These are phyloP conservation scores for Tinea trinotella DNA, from an alignment of 2,888 invertebrate genomes.

Conservation along the genomic window DNA sequence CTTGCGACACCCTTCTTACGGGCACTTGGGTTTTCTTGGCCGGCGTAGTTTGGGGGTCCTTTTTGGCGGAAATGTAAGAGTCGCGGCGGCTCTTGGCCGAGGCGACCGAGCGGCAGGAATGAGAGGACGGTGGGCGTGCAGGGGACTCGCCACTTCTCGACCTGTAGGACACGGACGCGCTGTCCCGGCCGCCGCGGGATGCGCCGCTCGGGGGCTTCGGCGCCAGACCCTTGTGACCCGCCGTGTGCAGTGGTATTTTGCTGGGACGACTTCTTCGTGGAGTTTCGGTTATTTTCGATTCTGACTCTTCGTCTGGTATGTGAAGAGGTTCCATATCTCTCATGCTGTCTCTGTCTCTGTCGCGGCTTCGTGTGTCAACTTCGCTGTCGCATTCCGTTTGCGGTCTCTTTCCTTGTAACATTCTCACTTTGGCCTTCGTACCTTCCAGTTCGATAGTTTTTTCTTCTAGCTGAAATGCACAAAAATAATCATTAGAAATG, in stretches of 20 bases:
- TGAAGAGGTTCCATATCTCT: slow-evolving; percentile 59
- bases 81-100: slow-evolving; percentile 31
- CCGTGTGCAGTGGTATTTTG: slow-evolving; percentile 78
- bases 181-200: slow-evolving; percentile 36
- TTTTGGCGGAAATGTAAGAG: slow-evolving; percentile 43
- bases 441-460: slow-evolving; percentile 87
- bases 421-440: slow-evolving; percentile 82
- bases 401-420: slow-evolving; percentile 68
- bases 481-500: too few species aligned
- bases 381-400: slow-evolving; percentile 33
- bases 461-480: slow-evolving; percentile 79
- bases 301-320: slow-evolving; percentile 49
- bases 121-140: slow-evolving; percentile 27
- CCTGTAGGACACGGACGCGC: slow-evolving; percentile 35
- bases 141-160: slow-evolving; percentile 57
- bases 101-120: slow-evolving; percentile 20
- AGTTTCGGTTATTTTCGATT: slow-evolving; percentile 73
- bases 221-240: slow-evolving; percentile 65
- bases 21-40: slow-evolving; percentile 53
- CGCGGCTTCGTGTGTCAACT: slow-evolving; percentile 35
- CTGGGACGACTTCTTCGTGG: slow-evolving; percentile 62
- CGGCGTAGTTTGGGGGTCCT: slow-evolving; percentile 45
- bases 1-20: slow-evolving; percentile 46
- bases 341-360: slow-evolving; percentile 49
- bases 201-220: slow-evolving; percentile 74